Evolutionary conservation across 2,113 vertebrate species (phyloP).

Genomic region (Nyctereutes procyonoides): DNA sequence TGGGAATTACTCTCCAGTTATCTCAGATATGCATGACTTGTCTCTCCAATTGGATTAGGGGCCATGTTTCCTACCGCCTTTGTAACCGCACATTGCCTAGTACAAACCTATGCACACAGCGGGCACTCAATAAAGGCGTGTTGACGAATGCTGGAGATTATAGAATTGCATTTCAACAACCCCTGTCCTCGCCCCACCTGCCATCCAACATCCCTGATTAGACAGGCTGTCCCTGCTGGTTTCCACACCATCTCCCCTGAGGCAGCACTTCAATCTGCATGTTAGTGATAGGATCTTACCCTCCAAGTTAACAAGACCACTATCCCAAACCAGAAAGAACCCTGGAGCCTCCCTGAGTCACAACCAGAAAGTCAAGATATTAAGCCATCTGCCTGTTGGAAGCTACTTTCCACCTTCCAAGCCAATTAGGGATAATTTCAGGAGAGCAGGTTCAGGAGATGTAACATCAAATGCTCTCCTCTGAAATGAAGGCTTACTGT

Average conservation of each 20-base stretch:
- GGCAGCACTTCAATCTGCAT: background rate
- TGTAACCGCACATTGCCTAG: background rate
- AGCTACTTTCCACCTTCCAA: slow-evolving; percentile 70
- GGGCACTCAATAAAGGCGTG: background rate
- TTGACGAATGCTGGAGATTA: rapidly evolving
- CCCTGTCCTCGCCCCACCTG: background rate
- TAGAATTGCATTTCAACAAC: rapidly evolving
- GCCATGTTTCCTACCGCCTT: background rate
- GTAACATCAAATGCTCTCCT: background rate
- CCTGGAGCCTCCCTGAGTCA: slow-evolving; percentile 9
- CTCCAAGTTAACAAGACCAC: background rate
- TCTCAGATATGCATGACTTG: background rate
- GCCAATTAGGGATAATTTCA: slow-evolving; percentile 70
- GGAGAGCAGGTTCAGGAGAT: background rate
- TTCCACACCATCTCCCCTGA: background rate
- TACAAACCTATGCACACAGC: background rate
- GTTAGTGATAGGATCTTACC: background rate
- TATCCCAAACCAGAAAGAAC: slow-evolving; percentile 53
- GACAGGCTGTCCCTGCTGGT: background rate
- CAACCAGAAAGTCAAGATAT: slow-evolving; percentile 26
- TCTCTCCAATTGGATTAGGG: slow-evolving; percentile 1
- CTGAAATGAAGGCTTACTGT: background rate
- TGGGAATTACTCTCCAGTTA: slow-evolving; percentile 2
- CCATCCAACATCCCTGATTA: background rate
- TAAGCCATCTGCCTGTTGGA: slow-evolving; percentile 63